Percentiles rank a stretch among this genome's conserved stretches.
Evolutionary conservation across 2,888 invertebrate genomes (phyloP).

Genomic region (Cinara cedri): DNA sequence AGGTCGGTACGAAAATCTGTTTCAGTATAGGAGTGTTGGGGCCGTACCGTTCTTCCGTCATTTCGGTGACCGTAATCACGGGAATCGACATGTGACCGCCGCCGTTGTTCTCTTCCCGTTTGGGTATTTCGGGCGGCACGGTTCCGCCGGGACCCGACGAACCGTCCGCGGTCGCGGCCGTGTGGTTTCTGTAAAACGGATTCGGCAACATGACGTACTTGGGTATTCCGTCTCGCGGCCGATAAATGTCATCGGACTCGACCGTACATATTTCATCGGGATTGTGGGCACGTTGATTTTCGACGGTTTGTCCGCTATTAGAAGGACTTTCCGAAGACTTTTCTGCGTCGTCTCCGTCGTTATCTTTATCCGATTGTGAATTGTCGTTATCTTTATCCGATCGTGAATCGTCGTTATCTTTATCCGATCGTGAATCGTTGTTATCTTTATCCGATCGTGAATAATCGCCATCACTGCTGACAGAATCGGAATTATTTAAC

Average conservation of each 20-base stretch:
- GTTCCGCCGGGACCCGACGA: slow-evolving; percentile 12
- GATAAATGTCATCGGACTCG: background rate
- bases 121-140: slow-evolving; percentile 37
- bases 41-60: background rate
- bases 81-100: background rate
- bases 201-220: slow-evolving; percentile 36
- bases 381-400: background rate
- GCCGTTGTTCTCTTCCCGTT: background rate
- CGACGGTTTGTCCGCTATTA: too few species aligned
- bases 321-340: too few species aligned
- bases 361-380: background rate
- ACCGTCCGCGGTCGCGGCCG: background rate
- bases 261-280: background rate
- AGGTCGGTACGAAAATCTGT: slow-evolving; percentile 37
- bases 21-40: slow-evolving; percentile 49
- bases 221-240: slow-evolving; percentile 36
- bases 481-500: slow-evolving; percentile 8
- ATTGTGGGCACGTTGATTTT: too few species aligned
- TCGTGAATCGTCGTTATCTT: background rate
- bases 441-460: background rate
- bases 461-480: background rate
- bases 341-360: background rate
- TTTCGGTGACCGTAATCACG: slow-evolving; percentile 43
- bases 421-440: background rate
- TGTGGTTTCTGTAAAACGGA: slow-evolving; percentile 29